These are phyloP conservation scores for Andinoacara biseriatus DNA, from an alignment of 2,113 vertebrate species.

Conservation along the genomic window DNA sequence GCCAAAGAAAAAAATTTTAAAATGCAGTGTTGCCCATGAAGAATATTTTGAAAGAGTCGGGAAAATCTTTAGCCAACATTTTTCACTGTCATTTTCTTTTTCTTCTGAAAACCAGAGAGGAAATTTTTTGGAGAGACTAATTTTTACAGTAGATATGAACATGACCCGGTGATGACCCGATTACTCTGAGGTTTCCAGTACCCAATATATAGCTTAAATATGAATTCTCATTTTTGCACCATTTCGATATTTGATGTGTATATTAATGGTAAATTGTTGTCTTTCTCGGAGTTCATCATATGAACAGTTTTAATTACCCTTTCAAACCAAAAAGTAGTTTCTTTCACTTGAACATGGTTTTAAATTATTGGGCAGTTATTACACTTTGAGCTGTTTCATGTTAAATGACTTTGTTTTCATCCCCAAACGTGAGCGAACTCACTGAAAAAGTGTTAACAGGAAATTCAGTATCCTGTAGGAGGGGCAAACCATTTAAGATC, in stretches of 20 bases:
- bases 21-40: slow-evolving; percentile 4
- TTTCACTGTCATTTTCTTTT: neutral
- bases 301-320: slow-evolving; percentile 2
- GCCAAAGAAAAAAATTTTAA: neutral
- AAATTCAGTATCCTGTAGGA: slow-evolving; percentile 1
- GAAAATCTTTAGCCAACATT: neutral
- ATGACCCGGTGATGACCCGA: neutral
- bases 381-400: slow-evolving; percentile 32
- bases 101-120: neutral
- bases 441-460: neutral
- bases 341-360: slow-evolving; percentile 9
- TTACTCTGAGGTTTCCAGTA: neutral
- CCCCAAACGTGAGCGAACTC: neutral
- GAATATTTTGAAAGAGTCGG: neutral
- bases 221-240: neutral
- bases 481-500: neutral
- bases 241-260: neutral
- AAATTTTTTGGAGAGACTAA: neutral
- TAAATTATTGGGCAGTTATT: slow-evolving; percentile 53
- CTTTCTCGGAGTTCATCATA: neutral
- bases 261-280: neutral
- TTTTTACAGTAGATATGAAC: neutral
- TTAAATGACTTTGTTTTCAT: slow-evolving; percentile 5
- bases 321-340: slow-evolving; percentile 3
- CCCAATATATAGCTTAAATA: neutral